Conservation (phyloP, 2,113 vertebrate species). For the Epinephelus moara region DNA sequence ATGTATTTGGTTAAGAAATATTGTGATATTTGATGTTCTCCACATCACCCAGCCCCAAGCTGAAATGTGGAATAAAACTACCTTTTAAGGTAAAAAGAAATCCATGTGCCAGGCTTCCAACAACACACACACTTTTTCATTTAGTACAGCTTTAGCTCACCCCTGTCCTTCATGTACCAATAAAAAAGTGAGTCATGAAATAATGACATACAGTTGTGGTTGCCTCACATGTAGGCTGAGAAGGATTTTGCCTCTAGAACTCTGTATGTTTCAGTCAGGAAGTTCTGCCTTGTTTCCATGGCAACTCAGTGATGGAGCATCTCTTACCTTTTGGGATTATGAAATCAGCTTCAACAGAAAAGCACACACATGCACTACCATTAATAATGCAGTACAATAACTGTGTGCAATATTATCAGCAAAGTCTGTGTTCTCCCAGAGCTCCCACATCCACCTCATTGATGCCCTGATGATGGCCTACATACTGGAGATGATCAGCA, state of each 20-base stretch:
- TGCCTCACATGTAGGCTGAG: background rate
- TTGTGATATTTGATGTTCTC: background rate
- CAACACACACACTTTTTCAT: background rate
- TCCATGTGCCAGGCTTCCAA: background rate
- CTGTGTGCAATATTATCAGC: background rate
- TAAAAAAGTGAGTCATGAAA: conserved; percentile 3
- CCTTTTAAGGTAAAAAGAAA: background rate
- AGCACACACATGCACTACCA: background rate
- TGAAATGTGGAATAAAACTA: background rate
- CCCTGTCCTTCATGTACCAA: background rate
- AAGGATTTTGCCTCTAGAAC: background rate
- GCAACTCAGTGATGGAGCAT: conserved; percentile 22
- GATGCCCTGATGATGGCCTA: conserved; percentile 97
- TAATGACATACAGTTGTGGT: background rate
- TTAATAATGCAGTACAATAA: background rate
- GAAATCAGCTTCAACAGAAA: background rate
- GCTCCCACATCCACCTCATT: conserved; percentile 95
- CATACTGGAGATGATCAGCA: conserved; percentile 97
- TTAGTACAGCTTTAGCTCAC: background rate
- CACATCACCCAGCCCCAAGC: too few species aligned
- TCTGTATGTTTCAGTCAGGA: background rate
- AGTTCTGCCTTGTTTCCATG: conserved; percentile 42
- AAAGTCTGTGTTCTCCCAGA: conserved; percentile 78
- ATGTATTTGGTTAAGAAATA: too few species aligned
- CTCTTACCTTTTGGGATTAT: background rate